phyloP scores from a whole-genome alignment of 2,113 vertebrate species.

The Caretta caretta region DNA sequence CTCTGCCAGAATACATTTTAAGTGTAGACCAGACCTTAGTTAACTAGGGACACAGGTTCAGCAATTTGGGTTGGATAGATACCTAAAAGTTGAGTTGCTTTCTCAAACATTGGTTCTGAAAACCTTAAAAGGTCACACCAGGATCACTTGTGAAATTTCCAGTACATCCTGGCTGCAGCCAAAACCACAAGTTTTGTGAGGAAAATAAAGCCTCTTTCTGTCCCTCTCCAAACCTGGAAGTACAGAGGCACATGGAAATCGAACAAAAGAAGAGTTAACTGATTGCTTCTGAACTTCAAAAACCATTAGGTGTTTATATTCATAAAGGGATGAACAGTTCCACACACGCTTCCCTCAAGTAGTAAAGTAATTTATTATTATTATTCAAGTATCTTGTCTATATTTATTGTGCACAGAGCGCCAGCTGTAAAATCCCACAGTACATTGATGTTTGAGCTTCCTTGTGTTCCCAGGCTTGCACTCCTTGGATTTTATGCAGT shows the following conservation, averaged over 20 bases:
- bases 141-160: neutral
- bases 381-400: neutral
- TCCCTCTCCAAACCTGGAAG: neutral
- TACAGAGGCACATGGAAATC: neutral
- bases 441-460: neutral
- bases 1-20: neutral
- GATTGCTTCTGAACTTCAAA: neutral
- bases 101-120: accelerated
- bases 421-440: neutral
- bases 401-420: neutral
- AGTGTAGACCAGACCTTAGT: neutral
- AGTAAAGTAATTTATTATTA: neutral
- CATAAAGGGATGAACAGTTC: neutral
- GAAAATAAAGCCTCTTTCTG: neutral
- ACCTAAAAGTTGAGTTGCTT: neutral
- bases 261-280: neutral
- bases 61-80: neutral
- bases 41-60: neutral
- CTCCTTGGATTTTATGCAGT: neutral
- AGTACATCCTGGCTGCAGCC: neutral
- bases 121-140: neutral
- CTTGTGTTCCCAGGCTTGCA: neutral
- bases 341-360: neutral
- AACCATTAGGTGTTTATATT: neutral
- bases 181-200: neutral